A percentile compares a stretch with the other conserved stretches of the same genome.
phyloP scores from a whole-genome alignment of 2,888 invertebrate species.

The Acrobasis suavella region DNA sequence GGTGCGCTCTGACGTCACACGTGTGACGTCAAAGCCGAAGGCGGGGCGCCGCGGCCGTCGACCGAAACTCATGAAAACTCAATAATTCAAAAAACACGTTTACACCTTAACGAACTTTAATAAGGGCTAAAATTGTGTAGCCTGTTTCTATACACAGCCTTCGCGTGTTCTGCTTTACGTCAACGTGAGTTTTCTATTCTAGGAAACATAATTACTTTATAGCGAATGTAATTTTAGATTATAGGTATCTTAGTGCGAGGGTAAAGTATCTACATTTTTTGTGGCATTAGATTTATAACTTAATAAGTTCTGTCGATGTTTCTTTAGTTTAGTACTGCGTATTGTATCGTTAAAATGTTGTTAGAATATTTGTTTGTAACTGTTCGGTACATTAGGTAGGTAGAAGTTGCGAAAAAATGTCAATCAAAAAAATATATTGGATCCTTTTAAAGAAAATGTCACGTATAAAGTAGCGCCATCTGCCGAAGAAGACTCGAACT shows the following conservation, averaged over 20 bases:
- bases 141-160: neutral
- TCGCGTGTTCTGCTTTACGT: neutral
- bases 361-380: too few relatives aligned
- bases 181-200: neutral
- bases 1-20: slow-evolving; percentile 69
- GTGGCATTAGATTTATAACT: too few relatives aligned
- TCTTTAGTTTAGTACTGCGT: too few relatives aligned
- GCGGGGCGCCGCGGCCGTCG: slow-evolving; percentile 64
- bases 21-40: slow-evolving; percentile 68
- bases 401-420: too few relatives aligned
- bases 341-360: too few relatives aligned
- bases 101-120: slow-evolving; percentile 11
- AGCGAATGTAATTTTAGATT: too few relatives aligned
- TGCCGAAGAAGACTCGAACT: slow-evolving; percentile 20
- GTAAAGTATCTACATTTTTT: too few relatives aligned
- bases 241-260: too few relatives aligned
- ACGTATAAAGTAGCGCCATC: slow-evolving; percentile 30
- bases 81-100: slow-evolving; percentile 3
- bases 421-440: too few relatives aligned
- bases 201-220: neutral
- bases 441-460: too few relatives aligned
- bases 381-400: too few relatives aligned
- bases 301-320: too few relatives aligned
- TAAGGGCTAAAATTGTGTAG: slow-evolving; percentile 3
- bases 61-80: slow-evolving; percentile 44